Conservation (phyloP, 1,140 invertebrate species). For the Drosophila paulistorum region DNA sequence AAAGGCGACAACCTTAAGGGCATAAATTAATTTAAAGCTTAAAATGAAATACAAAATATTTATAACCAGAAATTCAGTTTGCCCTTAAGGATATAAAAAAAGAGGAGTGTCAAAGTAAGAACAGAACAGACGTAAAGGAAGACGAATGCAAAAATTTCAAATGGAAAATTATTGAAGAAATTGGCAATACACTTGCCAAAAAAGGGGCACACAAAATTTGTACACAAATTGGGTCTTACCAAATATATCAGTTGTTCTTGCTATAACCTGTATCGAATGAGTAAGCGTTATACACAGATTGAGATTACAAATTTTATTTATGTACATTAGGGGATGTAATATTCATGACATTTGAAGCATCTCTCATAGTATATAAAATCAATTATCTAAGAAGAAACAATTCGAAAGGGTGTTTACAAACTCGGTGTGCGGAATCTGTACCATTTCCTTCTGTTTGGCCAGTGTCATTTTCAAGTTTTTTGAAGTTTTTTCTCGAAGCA, state of each 20-base stretch:
- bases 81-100: conserved; percentile 14
- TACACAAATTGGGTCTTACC: too few relatives aligned
- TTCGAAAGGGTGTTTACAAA: too few relatives aligned
- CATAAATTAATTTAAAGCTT: conserved; percentile 58
- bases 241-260: too few relatives aligned
- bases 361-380: too few relatives aligned
- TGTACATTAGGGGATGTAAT: too few relatives aligned
- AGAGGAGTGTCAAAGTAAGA: neutral
- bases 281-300: too few relatives aligned
- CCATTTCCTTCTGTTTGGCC: neutral
- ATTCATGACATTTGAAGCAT: too few relatives aligned
- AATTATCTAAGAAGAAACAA: too few relatives aligned
- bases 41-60: conserved; percentile 46
- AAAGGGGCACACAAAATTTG: neutral
- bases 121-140: neutral
- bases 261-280: too few relatives aligned
- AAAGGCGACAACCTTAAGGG: conserved; percentile 32
- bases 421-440: neutral
- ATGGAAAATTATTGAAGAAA: conserved; percentile 35
- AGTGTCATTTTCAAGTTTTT: conserved; percentile 10
- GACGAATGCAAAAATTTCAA: conserved; percentile 27
- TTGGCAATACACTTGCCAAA: conserved; percentile 12
- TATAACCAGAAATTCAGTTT: conserved; percentile 35
- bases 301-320: too few relatives aligned
- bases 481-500: neutral